These are phyloP conservation scores for Lepidurus packardi DNA, from an alignment of 1,140 invertebrate species.

Conservation along the genomic window DNA sequence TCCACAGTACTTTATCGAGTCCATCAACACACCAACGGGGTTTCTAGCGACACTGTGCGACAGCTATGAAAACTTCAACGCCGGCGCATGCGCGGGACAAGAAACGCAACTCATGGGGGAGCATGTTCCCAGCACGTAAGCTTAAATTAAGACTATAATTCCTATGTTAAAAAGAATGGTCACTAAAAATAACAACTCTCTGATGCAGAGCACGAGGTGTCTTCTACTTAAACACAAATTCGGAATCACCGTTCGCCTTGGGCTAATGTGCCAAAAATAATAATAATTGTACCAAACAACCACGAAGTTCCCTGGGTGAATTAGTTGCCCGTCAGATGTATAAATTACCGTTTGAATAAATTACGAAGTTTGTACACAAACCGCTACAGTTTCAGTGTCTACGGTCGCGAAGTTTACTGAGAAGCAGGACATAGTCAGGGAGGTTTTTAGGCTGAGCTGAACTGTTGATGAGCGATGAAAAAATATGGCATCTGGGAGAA, in stretches of 20 bases:
- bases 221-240: slow-evolving; percentile 31
- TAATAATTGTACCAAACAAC: neutral
- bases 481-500: slow-evolving; percentile 16
- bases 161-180: neutral
- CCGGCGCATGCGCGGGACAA: slow-evolving; percentile 52
- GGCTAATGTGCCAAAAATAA: neutral
- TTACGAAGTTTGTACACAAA: neutral
- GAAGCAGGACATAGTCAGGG: neutral
- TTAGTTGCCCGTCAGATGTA: neutral
- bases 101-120: slow-evolving; percentile 39
- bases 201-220: slow-evolving; percentile 24
- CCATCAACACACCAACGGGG: slow-evolving; percentile 45
- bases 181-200: slow-evolving; percentile 21
- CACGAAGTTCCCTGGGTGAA: neutral
- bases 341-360: neutral
- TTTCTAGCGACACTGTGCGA: slow-evolving; percentile 39
- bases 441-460: neutral
- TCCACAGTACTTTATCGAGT: slow-evolving; percentile 49
- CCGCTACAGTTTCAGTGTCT: neutral
- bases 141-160: neutral
- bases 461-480: neutral
- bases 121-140: slow-evolving; percentile 37
- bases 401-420: neutral
- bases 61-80: slow-evolving; percentile 56
- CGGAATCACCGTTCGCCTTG: slow-evolving; percentile 27